phyloP scores from a whole-genome alignment of 2,888 invertebrate genomes.

The Nineta flava region DNA sequence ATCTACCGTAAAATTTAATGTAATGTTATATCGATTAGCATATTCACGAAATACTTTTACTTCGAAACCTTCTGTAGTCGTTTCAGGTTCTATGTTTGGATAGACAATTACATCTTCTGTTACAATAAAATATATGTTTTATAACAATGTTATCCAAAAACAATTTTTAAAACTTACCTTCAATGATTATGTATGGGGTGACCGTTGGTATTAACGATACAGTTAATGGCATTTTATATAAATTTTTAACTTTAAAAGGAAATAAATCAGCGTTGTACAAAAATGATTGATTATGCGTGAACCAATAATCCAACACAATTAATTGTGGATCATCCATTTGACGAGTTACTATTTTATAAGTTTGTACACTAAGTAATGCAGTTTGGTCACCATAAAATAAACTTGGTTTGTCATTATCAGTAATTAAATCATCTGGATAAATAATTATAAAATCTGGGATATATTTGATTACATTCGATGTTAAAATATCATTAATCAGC shows the following conservation, averaged over 20 bases:
- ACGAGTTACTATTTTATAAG: not conserved
- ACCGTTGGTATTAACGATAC: too few relatives aligned
- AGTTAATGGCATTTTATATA: too few relatives aligned
- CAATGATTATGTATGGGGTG: too few relatives aligned
- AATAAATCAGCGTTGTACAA: not conserved
- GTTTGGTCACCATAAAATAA: too few relatives aligned
- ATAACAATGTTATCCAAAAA: too few relatives aligned
- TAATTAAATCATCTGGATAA: not conserved
- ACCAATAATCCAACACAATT: not conserved
- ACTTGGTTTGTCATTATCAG: too few relatives aligned
- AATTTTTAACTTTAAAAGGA: not conserved
- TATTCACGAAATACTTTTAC: slow-evolving; percentile 33
- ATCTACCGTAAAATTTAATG: slow-evolving; percentile 29
- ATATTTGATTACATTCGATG: not conserved
- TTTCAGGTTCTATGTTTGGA: not conserved
- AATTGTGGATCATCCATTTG: not conserved
- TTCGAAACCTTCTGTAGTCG: slow-evolving; percentile 35
- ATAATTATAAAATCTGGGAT: not conserved
- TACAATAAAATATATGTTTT: too few relatives aligned
- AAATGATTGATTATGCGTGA: not conserved
- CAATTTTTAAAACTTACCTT: too few relatives aligned
- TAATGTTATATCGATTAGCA: slow-evolving; percentile 31
- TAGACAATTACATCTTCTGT: not conserved
- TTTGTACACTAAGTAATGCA: too few relatives aligned
- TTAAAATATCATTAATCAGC: not conserved